Base-by-base conservation (phyloP, 2,797 vertebrate species). In the Argyrosomus regius region DNA sequence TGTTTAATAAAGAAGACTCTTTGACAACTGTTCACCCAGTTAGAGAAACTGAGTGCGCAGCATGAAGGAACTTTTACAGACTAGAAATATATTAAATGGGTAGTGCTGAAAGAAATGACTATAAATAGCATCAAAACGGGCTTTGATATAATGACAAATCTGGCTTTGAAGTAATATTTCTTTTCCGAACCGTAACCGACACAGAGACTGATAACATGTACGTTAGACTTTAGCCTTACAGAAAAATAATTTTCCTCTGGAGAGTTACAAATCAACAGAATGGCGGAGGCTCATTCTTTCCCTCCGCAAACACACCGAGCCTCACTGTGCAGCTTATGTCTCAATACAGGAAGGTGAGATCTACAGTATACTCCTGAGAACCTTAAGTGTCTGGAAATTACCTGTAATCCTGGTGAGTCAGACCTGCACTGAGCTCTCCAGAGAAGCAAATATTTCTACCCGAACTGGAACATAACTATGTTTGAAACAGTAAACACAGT, bases 371-470 rank as follows among this genome's bases (percentile, higher is more conserved):
- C 65, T 56, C 49, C 24, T 10, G 64, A 70, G 54, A 71, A 56
- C 68, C 46, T 49, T 52, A 56, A 64, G 53, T 54, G 57, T 74
- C 48, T 65, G 50, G 53, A 75, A 82, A 75, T 72, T 54, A 72
- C 50, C 26, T 76, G 53, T 60, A 78, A 79, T 79, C 58, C 70
- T 75, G 56, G 26, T 59, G 62, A 79, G 24, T 46, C 54, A 66
- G 24, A 71, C 3, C 52, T 75, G 24, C 72, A 63, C 65, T 16
- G n/a, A 70, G 1, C 45, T 76, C 50, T 58, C 18, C 17, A 45
- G 54, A 52, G 62, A 83, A 78, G 1, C 8, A 61, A 5, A 59
- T 26, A 22, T 54, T 67, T 65, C 12, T 13, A 20, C 22, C 45
- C 41, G 24, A 72, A 66, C 69, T 70, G 52, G 28, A 81, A 24